phyloP scores from a whole-genome alignment of 2,113 vertebrate species.

The Brachypteracias leptosomus region DNA sequence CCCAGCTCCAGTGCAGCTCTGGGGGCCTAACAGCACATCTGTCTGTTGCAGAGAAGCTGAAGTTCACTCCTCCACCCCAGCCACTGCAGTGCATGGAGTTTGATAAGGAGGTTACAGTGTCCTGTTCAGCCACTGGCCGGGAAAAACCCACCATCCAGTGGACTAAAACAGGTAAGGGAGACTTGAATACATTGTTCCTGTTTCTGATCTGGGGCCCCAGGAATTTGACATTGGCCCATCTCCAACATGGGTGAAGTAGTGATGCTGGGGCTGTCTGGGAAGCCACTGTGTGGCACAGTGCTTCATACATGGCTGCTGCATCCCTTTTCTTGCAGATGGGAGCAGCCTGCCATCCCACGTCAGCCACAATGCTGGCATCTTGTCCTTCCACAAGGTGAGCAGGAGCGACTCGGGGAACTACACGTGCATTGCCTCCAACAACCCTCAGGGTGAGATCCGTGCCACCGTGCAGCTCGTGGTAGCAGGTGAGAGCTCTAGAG shows the following conservation, averaged over 20 bases:
- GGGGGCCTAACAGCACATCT: background rate
- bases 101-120: slow-evolving; percentile 86
- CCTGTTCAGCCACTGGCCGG: slow-evolving; percentile 90
- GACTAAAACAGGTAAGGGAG: slow-evolving; percentile 86
- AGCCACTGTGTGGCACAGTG: fast-evolving
- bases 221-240: background rate
- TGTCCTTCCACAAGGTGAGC: slow-evolving; percentile 89
- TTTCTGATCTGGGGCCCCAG: background rate
- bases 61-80: slow-evolving; percentile 93
- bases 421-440: slow-evolving; percentile 91
- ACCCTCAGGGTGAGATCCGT: slow-evolving; percentile 90
- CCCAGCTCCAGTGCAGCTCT: too few species aligned
- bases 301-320: background rate
- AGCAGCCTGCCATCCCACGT: slow-evolving; percentile 83
- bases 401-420: slow-evolving; percentile 90
- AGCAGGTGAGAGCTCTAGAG: slow-evolving; percentile 79
- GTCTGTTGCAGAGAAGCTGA: slow-evolving; percentile 88
- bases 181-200: background rate
- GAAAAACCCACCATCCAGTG: slow-evolving; percentile 89
- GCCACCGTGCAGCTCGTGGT: slow-evolving; percentile 88
- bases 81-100: slow-evolving; percentile 92
- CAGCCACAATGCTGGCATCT: slow-evolving; percentile 81
- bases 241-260: fast-evolving
- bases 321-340: slow-evolving; percentile 78
- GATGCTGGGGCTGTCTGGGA: background rate